Evolutionary conservation across 2,888 invertebrate species (phyloP).

Genomic region (Gari tellinella): DNA sequence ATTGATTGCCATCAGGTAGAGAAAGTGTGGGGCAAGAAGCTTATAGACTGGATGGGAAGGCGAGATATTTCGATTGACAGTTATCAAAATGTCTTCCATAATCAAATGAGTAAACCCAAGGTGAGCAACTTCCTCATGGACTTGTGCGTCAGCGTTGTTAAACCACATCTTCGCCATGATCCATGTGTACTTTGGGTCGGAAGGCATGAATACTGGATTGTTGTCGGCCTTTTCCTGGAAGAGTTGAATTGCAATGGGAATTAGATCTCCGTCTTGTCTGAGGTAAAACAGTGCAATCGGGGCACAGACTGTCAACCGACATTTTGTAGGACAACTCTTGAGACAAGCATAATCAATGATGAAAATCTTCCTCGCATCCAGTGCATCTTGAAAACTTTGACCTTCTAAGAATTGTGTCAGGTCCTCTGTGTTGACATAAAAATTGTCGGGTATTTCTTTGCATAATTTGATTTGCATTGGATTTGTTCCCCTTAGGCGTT

Average conservation of each 20-base stretch:
- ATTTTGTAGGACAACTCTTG: constrained; percentile 32
- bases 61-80: constrained; percentile 84
- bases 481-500: constrained; percentile 84
- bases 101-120: constrained; percentile 85
- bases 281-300: constrained; percentile 84
- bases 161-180: constrained; percentile 85
- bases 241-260: constrained; percentile 85
- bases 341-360: constrained; percentile 47
- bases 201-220: constrained; percentile 84
- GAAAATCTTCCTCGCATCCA: constrained; percentile 44
- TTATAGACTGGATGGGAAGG: constrained; percentile 85
- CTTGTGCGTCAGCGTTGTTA: constrained; percentile 84
- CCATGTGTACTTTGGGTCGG: constrained; percentile 83
- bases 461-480: constrained; percentile 82
- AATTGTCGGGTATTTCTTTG: constrained; percentile 83
- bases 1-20: constrained; percentile 85
- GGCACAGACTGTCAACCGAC: constrained; percentile 70
- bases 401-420: constrained; percentile 49
- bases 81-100: constrained; percentile 85
- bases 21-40: constrained; percentile 85
- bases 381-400: constrained; percentile 23
- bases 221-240: constrained; percentile 81
- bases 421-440: constrained; percentile 46
- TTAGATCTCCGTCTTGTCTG: constrained; percentile 76
- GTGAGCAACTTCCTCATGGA: constrained; percentile 84